Evolutionary conservation across 2,888 invertebrate species (phyloP).

Genomic region (Aphelenchoides bicaudatus): DNA sequence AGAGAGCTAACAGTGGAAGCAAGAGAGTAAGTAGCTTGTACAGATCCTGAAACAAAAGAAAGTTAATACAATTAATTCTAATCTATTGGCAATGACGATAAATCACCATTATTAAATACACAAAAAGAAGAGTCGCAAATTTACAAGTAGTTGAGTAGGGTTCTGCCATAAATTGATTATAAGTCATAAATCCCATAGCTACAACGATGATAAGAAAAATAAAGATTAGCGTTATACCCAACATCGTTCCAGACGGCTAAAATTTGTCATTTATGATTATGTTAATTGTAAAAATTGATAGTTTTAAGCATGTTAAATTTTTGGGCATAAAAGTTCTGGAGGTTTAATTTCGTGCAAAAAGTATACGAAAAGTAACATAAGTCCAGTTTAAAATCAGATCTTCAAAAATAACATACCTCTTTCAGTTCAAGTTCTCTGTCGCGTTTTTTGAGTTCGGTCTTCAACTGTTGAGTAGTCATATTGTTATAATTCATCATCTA

Average conservation of each 20-base stretch:
- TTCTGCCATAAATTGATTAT: not conserved
- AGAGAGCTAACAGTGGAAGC: not conserved
- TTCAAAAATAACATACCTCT: slow-evolving; percentile 1
- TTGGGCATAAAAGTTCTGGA: not conserved
- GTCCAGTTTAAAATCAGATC: not conserved
- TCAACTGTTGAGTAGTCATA: not conserved
- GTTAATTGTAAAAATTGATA: not conserved
- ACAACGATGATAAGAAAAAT: not conserved
- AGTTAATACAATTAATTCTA: slow-evolving; percentile 3
- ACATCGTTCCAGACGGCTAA: not conserved
- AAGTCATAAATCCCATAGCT: not conserved
- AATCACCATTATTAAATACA: not conserved
- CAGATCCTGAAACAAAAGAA: slow-evolving; percentile 1
- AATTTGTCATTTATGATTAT: slow-evolving; percentile 1
- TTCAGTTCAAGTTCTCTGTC: not conserved
- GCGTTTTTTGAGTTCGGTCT: not conserved
- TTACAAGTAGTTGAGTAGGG: slow-evolving; percentile 1
- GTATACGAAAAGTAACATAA: not conserved
- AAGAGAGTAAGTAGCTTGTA: not conserved
- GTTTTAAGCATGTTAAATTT: not conserved
- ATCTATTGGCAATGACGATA: not conserved
- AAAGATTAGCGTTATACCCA: slow-evolving; percentile 3
- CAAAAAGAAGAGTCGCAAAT: not conserved
- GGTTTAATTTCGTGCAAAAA: not conserved
- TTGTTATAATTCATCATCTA: too few species aligned